Evolutionary conservation across 2,888 invertebrate species (phyloP).

Genomic region (Aromia moschata): DNA sequence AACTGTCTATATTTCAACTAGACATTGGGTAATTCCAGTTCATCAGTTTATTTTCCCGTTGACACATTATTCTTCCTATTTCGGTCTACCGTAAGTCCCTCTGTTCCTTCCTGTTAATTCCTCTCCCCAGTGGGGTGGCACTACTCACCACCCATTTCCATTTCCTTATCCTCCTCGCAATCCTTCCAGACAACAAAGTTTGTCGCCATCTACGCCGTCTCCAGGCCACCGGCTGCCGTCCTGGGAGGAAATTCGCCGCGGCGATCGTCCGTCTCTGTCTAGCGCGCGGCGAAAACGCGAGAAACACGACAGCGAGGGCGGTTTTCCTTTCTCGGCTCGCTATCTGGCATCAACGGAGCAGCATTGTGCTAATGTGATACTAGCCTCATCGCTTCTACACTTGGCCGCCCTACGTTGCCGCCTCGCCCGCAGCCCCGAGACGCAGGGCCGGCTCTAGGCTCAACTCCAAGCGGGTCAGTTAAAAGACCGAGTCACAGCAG

Average conservation of each 20-base stretch:
- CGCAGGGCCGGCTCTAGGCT: too few relatives aligned
- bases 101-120: constrained; percentile 52
- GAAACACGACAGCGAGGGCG: constrained; percentile 9
- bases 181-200: constrained; percentile 58
- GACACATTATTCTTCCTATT: too few relatives aligned
- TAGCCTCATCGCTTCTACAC: constrained; percentile 59
- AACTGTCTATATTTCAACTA: too few relatives aligned
- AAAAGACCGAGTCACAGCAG: too few relatives aligned
- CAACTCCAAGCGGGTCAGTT: too few relatives aligned
- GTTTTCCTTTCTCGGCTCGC: constrained; percentile 26
- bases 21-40: too few relatives aligned
- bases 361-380: constrained; percentile 59
- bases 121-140: too few relatives aligned
- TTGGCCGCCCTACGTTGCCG: constrained; percentile 57
- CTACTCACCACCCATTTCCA: constrained; percentile 26
- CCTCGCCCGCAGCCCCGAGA: too few relatives aligned
- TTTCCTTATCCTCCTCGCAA: constrained; percentile 53
- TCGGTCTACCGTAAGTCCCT: too few relatives aligned
- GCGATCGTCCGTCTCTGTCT: constrained; percentile 6
- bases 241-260: constrained; percentile 16
- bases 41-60: too few relatives aligned
- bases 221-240: constrained; percentile 34
- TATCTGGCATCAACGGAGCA: constrained; percentile 50
- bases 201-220: constrained; percentile 57
- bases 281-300: constrained; percentile 11